Conservation (phyloP, 1,140 invertebrate species). For the Nautilus pompilius region DNA sequence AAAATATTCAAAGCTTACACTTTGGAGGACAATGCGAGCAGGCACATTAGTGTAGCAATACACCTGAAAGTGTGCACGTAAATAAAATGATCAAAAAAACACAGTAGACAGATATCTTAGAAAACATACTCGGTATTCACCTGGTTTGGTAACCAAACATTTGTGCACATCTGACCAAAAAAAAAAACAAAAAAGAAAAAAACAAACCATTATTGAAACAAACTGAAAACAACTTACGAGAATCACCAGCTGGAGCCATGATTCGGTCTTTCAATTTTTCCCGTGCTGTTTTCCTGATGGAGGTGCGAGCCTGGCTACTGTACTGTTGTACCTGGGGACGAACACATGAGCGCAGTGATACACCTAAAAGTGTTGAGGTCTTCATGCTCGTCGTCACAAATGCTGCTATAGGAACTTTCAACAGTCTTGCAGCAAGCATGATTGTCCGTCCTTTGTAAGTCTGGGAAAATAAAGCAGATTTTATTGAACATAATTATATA, state of each 20-base stretch:
- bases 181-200: background rate
- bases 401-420: too few species aligned
- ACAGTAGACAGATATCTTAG: background rate
- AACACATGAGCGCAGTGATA: too few species aligned
- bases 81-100: background rate
- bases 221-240: slow-evolving; percentile 50
- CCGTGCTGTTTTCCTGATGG: background rate
- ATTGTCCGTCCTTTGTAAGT: too few species aligned
- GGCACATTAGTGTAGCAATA: background rate
- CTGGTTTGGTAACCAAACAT: background rate
- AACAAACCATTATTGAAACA: slow-evolving; percentile 1
- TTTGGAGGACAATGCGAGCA: background rate
- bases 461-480: too few species aligned
- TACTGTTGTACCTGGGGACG: background rate
- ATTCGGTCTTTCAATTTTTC: slow-evolving; percentile 54
- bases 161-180: background rate
- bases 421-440: too few species aligned
- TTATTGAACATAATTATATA: too few species aligned
- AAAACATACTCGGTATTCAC: background rate
- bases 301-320: background rate
- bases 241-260: slow-evolving; percentile 58
- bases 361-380: too few species aligned
- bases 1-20: background rate
- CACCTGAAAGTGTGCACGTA: background rate
- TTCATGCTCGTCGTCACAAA: too few species aligned